Evolutionary conservation across 2,113 vertebrate species (phyloP), one percentile per base, ranked within the genome.

Genomic region (Tetraodon nigroviridis): DNA sequence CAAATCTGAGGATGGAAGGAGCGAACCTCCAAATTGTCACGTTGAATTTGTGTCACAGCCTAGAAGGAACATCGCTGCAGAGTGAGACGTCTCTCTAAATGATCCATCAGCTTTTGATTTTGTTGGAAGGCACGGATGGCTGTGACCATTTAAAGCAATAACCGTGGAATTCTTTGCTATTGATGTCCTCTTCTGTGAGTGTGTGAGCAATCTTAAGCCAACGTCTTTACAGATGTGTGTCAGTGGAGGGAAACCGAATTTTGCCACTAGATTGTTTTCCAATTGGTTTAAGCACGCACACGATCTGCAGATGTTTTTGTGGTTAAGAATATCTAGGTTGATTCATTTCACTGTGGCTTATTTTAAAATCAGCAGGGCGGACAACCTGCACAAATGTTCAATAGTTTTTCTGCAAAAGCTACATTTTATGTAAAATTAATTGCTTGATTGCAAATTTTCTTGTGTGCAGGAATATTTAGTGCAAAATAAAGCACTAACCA

Each of bases 201-300:
- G 60, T 63, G 45, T 42, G 48, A 61, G 54, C 48, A 62, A 84
- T 84, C 76, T 63, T 58, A 60, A 72, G 64, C 51, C 80, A 86
- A 80, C 80, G 60, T 71, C 69, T 72, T 78, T 58, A 62, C 79
- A 60, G 47, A 54, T 14, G 19, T 58, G 72, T 64, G 67, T 75
- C 72, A 50, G 67, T 44, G 51, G 74, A 83, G 67, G 78, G 76
- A 52, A 78, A 83, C 64, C 29, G 53, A 41, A 74, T 60, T 76
- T 75, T 71, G 37, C 27, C n/a, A n/a, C 61, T 86, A 73, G 84
- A 82, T 60, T 56, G 51, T 37, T 76, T 78, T 72, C 79, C 55
- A 50, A 58, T 50, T 64, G 78, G 67, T 75, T 86, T 73, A 70
- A 68, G 55, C 47, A 55, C 7, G 40, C 79, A 74, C 53, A 51